Base-by-base conservation (phyloP, 2,113 vertebrate genomes). In the Hiodon alosoides region DNA sequence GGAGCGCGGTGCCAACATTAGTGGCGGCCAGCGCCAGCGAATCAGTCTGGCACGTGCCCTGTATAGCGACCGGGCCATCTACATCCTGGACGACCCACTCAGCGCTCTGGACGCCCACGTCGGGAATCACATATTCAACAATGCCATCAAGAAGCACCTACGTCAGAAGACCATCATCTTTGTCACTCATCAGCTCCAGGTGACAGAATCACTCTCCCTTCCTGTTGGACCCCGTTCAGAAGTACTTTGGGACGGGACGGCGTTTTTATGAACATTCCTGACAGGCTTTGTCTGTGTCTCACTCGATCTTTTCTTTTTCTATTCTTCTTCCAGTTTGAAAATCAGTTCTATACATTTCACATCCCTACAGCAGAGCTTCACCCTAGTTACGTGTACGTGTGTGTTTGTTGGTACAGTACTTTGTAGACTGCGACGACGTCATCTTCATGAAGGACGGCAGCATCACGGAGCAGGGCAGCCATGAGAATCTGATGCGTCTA, bases 151-250 rank as follows among this genome's bases (percentile, higher is more conserved):
- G 81, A 96, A 95, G 82, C 93, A 94, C 75, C 87, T 97, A 60
- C 92, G 88, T 53, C 89, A 92, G 73, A 97, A 95, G 84, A 98
- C 95, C 0, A 84, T 98, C 82, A 85, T 97, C 75, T 98, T 98
- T 57, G 84, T 98, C 76, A 96, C 95, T 0, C 95, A 97, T 81
- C 95, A 98, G 86, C 91, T 97, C 71, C 95, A 98, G 94, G 95
- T 98, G 85, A 51, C 3, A 48, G 1, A 5, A 6, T 48, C n/a
- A 66, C 9, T 16, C 2, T 0, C 47, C 0, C 4, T 52, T 75
- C 60, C 2, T 60, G 17, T 3, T 46, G 53, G 3, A 16, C 54
- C 54, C 17, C 16, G 16, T 31, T 68, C 50, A 6, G 66, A 5
- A 68, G 14, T 3, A 59, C 7, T 59, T 59, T 9, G 58, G 9